phyloP scores from a whole-genome alignment of 1,140 invertebrate genomes.

The Fopius arisanus region DNA sequence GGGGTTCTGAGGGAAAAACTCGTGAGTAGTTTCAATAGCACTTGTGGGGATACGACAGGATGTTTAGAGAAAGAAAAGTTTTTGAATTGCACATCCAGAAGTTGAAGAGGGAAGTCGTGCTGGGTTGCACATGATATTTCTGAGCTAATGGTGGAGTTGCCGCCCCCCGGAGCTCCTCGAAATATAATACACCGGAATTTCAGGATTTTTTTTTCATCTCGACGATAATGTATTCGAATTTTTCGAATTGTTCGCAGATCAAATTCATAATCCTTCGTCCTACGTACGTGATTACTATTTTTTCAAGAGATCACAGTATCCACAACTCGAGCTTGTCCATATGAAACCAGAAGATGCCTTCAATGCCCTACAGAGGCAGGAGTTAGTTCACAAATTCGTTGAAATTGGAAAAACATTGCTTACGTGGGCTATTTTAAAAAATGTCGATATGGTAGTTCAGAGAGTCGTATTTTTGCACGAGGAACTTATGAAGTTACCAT shows the following conservation, averaged over 20 bases:
- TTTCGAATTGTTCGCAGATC: constrained; percentile 70
- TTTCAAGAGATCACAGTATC: constrained; percentile 98
- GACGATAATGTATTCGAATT: too few species aligned
- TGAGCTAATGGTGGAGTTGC: too few species aligned
- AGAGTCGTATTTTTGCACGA: constrained; percentile 98
- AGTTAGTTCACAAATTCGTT: constrained; percentile 93
- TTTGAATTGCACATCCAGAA: too few species aligned
- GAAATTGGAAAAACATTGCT: constrained; percentile 95
- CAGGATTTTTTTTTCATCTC: too few species aligned
- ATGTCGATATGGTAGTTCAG: constrained; percentile 93
- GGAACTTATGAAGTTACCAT: constrained; percentile 97
- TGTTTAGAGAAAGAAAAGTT: too few species aligned
- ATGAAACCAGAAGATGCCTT: constrained; percentile 93
- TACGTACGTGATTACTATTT: constrained; percentile 99
- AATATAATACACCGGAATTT: too few species aligned
- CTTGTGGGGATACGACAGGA: too few species aligned
- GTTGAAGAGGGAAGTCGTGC: too few species aligned
- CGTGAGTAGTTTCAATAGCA: too few species aligned
- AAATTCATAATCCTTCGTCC: constrained; percentile 92
- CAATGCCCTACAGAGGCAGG: constrained; percentile 90
- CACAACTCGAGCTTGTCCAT: constrained; percentile 93
- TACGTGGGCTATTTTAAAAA: constrained; percentile 90
- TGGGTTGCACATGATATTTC: too few species aligned
- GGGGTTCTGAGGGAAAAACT: not conserved
- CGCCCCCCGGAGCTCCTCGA: too few species aligned